Evolutionary conservation across 2,888 invertebrate species (phyloP).

Genomic region (Zaprionus lineosus): DNA sequence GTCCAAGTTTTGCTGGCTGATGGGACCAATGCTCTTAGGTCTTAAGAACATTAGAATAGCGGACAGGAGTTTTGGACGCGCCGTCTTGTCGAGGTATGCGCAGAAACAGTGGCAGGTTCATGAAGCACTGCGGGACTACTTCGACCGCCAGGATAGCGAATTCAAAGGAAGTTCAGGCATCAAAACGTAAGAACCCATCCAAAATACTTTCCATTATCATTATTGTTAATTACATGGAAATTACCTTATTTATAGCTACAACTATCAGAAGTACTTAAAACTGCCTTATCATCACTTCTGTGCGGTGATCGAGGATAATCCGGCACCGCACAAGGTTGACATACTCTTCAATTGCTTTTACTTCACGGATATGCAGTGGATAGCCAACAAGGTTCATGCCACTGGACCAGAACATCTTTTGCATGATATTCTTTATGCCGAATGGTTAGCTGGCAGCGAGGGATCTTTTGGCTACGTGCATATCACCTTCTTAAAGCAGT

Average conservation of each 20-base stretch:
- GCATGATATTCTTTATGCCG: slow-evolving; percentile 87
- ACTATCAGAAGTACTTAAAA: slow-evolving; percentile 91
- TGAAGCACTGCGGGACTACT: slow-evolving; percentile 79
- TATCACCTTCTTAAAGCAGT: slow-evolving; percentile 84
- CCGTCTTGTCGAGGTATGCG: slow-evolving; percentile 79
- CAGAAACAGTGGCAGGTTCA: slow-evolving; percentile 79
- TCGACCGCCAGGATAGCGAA: slow-evolving; percentile 77
- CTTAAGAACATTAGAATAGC: slow-evolving; percentile 81
- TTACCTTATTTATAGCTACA: slow-evolving; percentile 85
- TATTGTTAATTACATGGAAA: background rate
- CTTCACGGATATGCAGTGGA: slow-evolving; percentile 90
- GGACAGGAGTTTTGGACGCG: slow-evolving; percentile 79
- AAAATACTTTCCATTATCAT: background rate
- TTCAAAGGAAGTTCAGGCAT: slow-evolving; percentile 56
- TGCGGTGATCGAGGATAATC: slow-evolving; percentile 77
- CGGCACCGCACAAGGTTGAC: slow-evolving; percentile 82
- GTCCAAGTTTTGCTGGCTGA: slow-evolving; percentile 83
- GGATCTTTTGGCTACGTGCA: slow-evolving; percentile 78
- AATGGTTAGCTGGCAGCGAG: slow-evolving; percentile 60
- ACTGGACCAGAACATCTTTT: slow-evolving; percentile 89
- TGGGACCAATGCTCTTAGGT: slow-evolving; percentile 82
- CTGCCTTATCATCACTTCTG: slow-evolving; percentile 89
- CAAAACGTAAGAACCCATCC: slow-evolving; percentile 54
- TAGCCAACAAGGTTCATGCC: slow-evolving; percentile 90
- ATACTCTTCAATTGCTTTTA: slow-evolving; percentile 87